These are phyloP conservation scores for Phocoena sinus DNA, from an alignment of 2,113 vertebrate genomes.

Conservation along the genomic window DNA sequence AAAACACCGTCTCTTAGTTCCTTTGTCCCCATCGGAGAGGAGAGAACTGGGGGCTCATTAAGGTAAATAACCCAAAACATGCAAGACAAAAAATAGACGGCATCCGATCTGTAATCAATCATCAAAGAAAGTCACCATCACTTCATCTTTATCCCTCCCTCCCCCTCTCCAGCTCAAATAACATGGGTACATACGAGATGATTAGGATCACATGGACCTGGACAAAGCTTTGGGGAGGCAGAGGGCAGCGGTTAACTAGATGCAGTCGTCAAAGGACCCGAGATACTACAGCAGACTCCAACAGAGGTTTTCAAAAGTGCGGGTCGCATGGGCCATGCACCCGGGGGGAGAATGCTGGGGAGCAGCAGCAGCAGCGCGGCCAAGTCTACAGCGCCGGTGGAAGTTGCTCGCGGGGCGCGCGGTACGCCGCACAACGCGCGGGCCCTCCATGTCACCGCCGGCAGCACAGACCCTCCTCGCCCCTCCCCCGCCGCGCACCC, in stretches of 20 bases:
- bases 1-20: background rate
- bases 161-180: background rate
- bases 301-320: background rate
- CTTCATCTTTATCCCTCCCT: background rate
- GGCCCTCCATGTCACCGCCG: conserved; percentile 30
- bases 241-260: background rate
- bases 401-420: conserved; percentile 18
- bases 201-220: background rate
- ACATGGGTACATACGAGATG: background rate
- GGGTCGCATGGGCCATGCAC: background rate
- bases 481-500: conserved; percentile 49
- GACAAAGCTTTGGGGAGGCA: conserved; percentile 48
- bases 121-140: conserved; percentile 46
- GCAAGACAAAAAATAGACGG: background rate
- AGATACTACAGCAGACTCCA: background rate
- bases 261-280: background rate
- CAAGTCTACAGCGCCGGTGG: background rate
- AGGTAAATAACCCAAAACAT: background rate
- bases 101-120: background rate
- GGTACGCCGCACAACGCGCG: background rate
- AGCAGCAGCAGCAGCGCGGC: background rate
- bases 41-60: background rate
- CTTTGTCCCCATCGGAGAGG: conserved; percentile 63
- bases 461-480: background rate
- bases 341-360: fast-evolving